Evolutionary conservation across 1,140 invertebrate species (phyloP).

Genomic region (Cydia pomonella): DNA sequence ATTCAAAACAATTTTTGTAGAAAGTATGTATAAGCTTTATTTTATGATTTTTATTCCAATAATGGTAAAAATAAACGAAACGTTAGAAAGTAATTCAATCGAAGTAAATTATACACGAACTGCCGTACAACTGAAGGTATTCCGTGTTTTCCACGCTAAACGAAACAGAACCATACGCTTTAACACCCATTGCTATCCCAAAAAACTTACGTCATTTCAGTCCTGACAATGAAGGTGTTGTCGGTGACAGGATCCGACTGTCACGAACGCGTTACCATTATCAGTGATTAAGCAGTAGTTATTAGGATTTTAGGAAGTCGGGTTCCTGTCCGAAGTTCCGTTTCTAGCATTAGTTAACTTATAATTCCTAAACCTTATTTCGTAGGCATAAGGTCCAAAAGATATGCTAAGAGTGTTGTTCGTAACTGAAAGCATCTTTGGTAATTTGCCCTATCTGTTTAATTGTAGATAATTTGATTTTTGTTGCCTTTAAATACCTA

Average conservation of each 20-base stretch:
- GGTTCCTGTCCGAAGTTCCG: neutral
- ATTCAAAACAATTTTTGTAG: too few relatives aligned
- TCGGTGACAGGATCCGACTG: constrained; percentile 38
- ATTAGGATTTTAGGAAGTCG: neutral
- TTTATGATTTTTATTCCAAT: too few relatives aligned
- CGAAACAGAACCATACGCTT: neutral
- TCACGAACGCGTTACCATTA: constrained; percentile 36
- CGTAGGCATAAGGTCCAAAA: too few relatives aligned
- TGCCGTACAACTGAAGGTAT: neutral
- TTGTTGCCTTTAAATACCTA: too few relatives aligned
- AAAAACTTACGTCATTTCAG: neutral
- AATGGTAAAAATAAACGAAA: too few relatives aligned
- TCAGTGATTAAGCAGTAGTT: constrained; percentile 5
- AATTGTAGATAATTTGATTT: too few relatives aligned
- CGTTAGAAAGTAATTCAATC: too few relatives aligned
- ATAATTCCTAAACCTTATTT: too few relatives aligned
- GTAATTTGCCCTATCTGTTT: too few relatives aligned
- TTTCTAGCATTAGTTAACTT: neutral
- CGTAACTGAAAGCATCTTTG: too few relatives aligned
- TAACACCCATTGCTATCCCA: neutral
- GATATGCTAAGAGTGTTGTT: too few relatives aligned
- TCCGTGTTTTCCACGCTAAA: neutral
- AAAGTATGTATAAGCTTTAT: too few relatives aligned
- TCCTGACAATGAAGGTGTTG: constrained; percentile 8
- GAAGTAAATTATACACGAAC: neutral